Base-by-base conservation (phyloP, 2,888 invertebrate genomes). In the Monochamus alternatus region DNA sequence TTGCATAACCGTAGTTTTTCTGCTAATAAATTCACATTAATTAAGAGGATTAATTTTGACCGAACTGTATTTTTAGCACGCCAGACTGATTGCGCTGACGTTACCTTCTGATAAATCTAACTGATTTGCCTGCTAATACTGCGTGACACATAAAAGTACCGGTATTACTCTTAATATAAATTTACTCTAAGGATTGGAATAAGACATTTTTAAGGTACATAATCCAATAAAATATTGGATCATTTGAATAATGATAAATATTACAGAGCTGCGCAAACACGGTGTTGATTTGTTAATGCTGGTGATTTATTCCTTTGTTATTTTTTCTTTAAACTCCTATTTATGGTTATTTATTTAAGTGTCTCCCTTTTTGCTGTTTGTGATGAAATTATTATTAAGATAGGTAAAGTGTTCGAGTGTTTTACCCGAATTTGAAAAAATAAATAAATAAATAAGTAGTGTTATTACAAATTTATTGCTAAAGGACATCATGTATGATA, bases 221-320 rank as follows among this genome's bases (percentile, higher is more conserved):
- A 55, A 55, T 22, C 55, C 55, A 14, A 55, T 14, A 22, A 55
- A 14, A 55, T n/a, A 55, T 55, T 55, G 55, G n/a, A 55, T n/a
- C 22, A 55, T 55, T 55, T 47, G 9, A 47, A 47, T 47, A 47
- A 12, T 12, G 47, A 55, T 55, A 55, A 55, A 55, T 55, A 55
- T 55, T 55, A 55, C 55, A 1, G n/a, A 55, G 22, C 3, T 55
- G 14, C 55, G 14, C 14, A 55, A 55, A 55, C 55, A 22, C 22
- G n/a, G 22, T 22, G 55, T n/a, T 22, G 55, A 55, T 55, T 55
- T 55, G 55, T 55, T 55, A 55, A 55, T 55, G 55, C 55, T 7
- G 55, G 14, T 55, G 55, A 55, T 55, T 55, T 55, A 55, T 55
- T 55, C 22, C 14, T 55, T 22, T 55, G 55, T 55, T 55, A 55